Base-by-base conservation (phyloP, 2,113 vertebrate genomes). In the Lophura nycthemera region DNA sequence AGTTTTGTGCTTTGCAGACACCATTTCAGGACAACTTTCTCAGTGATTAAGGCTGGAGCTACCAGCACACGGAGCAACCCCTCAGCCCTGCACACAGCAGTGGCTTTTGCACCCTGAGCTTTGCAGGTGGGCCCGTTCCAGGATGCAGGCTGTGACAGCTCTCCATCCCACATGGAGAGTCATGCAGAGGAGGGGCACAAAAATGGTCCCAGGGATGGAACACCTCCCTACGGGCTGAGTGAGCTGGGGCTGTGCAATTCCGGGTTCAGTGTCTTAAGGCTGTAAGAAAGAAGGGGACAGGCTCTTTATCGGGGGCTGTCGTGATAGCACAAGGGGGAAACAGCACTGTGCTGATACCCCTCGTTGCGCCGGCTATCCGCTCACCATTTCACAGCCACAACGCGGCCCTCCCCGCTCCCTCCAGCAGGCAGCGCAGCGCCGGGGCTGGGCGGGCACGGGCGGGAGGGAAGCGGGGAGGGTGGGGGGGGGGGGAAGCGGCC, bases 61-160 rank as follows among this genome's bases (percentile, higher is more conserved):
- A 48, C 27, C 20, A 1, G 6, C 0, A 11, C 2, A 2, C 0
- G 14, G 24, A 25, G 6, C 2, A 1, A 32, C 27, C 38, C 13
- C 32, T n/a, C 27, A 8, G 3, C 27, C 18, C n/a, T n/a, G 36
- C 40, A 3, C 25, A 45, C 40, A 66, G 1, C 27, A 0, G 1
- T 16, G 30, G 13, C 18, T 30, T 16, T 27, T n/a, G 42, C 17
- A n/a, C 42, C 27, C 30, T 4, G 30, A 45, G 65, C 20, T 22
- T 15, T n/a, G 30, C 65, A 24, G 65, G 42, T 43, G 29, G 42
- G 64, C 30, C 18, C 64, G 43, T 11, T 8, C 19, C 13, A 10
- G 20, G 65, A 13, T 15, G 20, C 42, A 24, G 30, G 20, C 42
- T 45, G 42, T 10, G 16, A 16, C 18, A 38, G 61, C 42, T 45